Evolutionary conservation across 2,113 vertebrate genomes (phyloP).

Genomic region (Poeciliopsis prolifica): DNA sequence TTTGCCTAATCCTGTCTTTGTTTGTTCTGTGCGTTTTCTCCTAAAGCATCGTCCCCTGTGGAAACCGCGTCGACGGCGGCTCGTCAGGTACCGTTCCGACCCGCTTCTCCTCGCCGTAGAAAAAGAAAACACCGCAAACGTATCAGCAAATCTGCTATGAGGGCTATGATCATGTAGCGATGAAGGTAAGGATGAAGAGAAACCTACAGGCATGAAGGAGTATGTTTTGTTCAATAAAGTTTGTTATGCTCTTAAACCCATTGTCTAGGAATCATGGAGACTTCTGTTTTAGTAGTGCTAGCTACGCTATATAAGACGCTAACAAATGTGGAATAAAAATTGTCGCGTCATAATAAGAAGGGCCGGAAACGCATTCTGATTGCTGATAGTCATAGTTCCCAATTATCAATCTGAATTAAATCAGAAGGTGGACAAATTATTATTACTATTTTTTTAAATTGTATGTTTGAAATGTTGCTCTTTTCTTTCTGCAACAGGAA

Average conservation of each 20-base stretch:
- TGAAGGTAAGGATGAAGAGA: constrained; percentile 36
- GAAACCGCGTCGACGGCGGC: constrained; percentile 20
- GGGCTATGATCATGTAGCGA: constrained; percentile 80
- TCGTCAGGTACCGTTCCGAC: constrained; percentile 53
- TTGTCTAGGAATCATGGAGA: background rate
- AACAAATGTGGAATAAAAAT: too few relatives aligned
- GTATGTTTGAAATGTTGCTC: background rate
- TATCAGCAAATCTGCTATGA: constrained; percentile 79
- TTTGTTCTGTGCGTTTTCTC: background rate
- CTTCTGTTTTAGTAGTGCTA: background rate
- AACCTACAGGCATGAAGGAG: background rate
- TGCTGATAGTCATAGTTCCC: background rate
- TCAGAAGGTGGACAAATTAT: background rate
- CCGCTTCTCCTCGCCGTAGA: constrained; percentile 60
- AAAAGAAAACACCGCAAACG: constrained; percentile 72
- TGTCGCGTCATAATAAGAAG: background rate
- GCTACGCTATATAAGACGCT: background rate
- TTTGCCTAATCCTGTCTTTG: background rate
- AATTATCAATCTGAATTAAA: background rate
- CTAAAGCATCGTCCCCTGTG: constrained; percentile 27
- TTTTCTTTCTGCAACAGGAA: constrained; percentile 38
- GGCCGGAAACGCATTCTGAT: background rate
- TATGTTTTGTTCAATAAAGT: too few relatives aligned
- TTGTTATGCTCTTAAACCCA: background rate
- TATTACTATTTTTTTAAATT: too few relatives aligned